Percentiles rank a stretch among this genome's conserved stretches.
Conservation (phyloP, 1,140 invertebrate genomes). For the Pemphigus obesinymphae region DNA sequence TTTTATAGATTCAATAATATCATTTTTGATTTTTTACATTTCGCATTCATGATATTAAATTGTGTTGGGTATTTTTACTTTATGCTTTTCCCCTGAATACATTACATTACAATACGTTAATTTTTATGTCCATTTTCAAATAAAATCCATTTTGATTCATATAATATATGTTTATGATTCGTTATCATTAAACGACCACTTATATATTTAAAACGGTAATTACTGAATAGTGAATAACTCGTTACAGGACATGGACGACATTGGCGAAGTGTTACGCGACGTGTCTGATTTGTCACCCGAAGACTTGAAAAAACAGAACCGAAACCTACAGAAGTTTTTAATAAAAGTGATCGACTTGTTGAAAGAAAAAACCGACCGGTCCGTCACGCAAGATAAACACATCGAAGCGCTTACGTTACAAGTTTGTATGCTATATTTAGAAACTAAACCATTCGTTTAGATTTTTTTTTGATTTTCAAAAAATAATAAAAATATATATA, state of each 20-base stretch:
- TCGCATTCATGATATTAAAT: background rate
- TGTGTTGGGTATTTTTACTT: background rate
- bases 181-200: background rate
- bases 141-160: background rate
- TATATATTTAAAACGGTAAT: background rate
- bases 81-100: background rate
- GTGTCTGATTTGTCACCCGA: slow-evolving; percentile 20
- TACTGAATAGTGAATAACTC: background rate
- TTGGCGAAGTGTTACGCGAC: background rate
- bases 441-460: no score
- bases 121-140: background rate
- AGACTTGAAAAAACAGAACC: slow-evolving; percentile 43
- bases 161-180: background rate
- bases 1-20: no score
- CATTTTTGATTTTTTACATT: no score
- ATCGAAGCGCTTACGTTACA: slow-evolving; percentile 45
- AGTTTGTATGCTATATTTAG: slow-evolving; percentile 39
- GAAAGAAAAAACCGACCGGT: slow-evolving; percentile 46
- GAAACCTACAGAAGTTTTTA: slow-evolving; percentile 44
- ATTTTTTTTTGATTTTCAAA: no score
- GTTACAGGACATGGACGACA: slow-evolving; percentile 22
- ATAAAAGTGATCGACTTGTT: slow-evolving; percentile 45
- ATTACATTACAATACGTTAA: background rate
- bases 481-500: no score
- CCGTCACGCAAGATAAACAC: slow-evolving; percentile 44